Conservation (phyloP, 92 coral and sea anemone genomes). For the Phenganax subtilis region DNA sequence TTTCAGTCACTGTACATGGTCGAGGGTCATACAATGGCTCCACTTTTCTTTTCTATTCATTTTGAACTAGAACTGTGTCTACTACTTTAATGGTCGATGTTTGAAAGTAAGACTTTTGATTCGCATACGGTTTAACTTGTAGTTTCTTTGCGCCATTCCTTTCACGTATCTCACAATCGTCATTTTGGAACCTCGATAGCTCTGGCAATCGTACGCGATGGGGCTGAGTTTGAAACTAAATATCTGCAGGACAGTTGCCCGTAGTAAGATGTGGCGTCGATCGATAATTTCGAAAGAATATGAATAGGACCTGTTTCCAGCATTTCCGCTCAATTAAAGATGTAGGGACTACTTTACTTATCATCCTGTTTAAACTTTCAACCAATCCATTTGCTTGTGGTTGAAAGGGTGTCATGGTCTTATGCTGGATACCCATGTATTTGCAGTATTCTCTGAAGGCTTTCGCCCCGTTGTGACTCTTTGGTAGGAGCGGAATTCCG, state of each 20-base stretch:
- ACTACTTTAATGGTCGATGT: background rate
- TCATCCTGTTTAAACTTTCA: background rate
- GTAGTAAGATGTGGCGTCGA: background rate
- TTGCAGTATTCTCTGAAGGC: constrained; percentile 11
- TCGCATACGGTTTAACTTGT: too few species aligned
- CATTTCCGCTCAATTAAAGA: constrained; percentile 4
- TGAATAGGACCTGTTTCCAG: background rate
- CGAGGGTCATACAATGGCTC: too few species aligned
- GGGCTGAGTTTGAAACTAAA: background rate
- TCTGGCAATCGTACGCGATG: too few species aligned
- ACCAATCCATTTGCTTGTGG: constrained; percentile 11
- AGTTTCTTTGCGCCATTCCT: too few species aligned
- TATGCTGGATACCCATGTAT: background rate
- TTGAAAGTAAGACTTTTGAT: too few species aligned
- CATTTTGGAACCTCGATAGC: too few species aligned
- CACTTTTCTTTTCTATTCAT: too few species aligned
- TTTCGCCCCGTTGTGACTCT: background rate
- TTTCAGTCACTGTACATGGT: too few species aligned
- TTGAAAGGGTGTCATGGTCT: constrained; percentile 1
- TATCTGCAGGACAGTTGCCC: background rate
- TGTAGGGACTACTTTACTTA: background rate
- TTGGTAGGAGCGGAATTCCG: constrained; percentile 9
- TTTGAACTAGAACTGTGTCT: too few species aligned
- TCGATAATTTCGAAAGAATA: background rate
- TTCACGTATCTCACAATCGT: too few species aligned